A percentile compares a stretch with the other conserved stretches of the same genome.
Conservation (phyloP, 1,140 invertebrate species). For the Cataglyphis hispanica region DNA sequence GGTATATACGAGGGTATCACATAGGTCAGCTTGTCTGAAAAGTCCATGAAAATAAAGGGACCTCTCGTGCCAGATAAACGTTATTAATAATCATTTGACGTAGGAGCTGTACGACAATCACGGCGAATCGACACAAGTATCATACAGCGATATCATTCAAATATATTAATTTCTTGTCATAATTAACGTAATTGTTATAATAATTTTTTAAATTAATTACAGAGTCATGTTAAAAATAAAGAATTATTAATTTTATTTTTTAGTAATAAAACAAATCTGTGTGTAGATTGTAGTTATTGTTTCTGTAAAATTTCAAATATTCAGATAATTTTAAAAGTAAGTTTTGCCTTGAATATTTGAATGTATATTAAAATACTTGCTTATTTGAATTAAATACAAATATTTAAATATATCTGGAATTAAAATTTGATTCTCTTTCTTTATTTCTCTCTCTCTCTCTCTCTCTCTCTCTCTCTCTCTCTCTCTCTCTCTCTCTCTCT, state of each 20-base stretch:
- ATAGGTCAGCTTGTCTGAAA: conserved; percentile 67
- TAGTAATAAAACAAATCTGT: neutral
- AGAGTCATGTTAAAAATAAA: neutral
- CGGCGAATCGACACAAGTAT: neutral
- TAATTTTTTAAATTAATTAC: neutral
- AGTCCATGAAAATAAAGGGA: conserved; percentile 65
- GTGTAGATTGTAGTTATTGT: neutral
- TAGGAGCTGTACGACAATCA: conserved; percentile 18
- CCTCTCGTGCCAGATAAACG: conserved; percentile 65
- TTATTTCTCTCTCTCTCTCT: too few species aligned
- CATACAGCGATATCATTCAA: neutral
- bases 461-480: too few species aligned
- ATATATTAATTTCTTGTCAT: neutral
- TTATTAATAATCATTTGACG: conserved; percentile 72
- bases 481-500: too few species aligned
- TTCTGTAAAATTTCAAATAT: neutral
- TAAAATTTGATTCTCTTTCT: neutral
- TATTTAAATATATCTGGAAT: neutral
- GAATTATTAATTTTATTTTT: neutral
- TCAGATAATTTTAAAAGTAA: neutral
- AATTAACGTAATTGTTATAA: conserved; percentile 27
- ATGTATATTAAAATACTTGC: neutral
- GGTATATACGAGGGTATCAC: conserved; percentile 72
- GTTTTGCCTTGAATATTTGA: neutral
- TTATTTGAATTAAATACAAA: neutral